phyloP scores from a whole-genome alignment of 2,113 vertebrate genomes.

The Otis tarda region DNA sequence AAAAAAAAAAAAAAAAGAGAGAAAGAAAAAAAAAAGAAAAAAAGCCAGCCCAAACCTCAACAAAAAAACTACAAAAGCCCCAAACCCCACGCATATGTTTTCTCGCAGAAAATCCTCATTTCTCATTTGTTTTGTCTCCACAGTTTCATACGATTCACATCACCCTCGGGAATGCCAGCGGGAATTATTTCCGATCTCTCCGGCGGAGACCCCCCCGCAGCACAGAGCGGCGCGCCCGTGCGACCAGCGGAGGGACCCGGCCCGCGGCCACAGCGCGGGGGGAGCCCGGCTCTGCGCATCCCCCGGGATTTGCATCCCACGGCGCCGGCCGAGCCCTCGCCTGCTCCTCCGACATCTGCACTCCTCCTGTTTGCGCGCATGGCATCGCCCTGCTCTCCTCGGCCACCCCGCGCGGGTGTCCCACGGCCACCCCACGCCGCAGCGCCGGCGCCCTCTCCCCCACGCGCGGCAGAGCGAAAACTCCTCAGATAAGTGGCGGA shows the following conservation, averaged over 20 bases:
- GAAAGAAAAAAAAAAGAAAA: not conserved
- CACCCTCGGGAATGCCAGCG: rapidly evolving
- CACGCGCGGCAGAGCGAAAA: not conserved
- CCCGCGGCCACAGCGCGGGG: too few relatives aligned
- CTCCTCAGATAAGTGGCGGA: not conserved
- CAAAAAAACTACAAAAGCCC: not conserved
- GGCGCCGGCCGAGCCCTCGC: not conserved
- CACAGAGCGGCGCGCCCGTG: not conserved
- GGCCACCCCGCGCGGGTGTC: not conserved
- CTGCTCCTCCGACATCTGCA: not conserved
- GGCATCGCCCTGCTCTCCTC: not conserved
- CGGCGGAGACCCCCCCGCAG: rapidly evolving
- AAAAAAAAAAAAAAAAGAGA: not conserved
- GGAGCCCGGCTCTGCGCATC: not conserved
- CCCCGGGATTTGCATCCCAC: rapidly evolving
- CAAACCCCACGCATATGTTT: rapidly evolving
- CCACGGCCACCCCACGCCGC: not conserved
- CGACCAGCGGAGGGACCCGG: not conserved
- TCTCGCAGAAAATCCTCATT: not conserved
- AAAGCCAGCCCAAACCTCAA: not conserved
- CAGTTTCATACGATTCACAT: not conserved
- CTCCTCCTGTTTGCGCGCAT: too few relatives aligned
- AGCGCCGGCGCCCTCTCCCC: not conserved
- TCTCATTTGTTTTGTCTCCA: not conserved
- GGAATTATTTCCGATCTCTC: not conserved